Conservation (phyloP, 2,113 vertebrate species). For the Chaenocephalus aceratus region DNA sequence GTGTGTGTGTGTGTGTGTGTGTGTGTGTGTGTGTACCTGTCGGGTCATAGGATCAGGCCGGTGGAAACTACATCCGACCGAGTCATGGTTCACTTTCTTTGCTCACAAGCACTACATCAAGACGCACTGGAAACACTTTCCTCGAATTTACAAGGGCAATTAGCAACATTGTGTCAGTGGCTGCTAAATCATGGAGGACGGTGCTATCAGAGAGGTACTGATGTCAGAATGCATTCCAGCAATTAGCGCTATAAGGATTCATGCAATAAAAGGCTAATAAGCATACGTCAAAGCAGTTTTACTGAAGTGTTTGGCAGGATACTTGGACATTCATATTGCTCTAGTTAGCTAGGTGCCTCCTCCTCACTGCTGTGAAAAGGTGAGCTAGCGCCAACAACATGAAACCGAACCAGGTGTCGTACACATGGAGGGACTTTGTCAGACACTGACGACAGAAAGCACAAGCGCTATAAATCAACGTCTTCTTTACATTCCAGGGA, state of each 20-base stretch:
- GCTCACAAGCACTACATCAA: constrained; percentile 43
- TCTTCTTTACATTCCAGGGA: background rate
- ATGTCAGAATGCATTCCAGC: background rate
- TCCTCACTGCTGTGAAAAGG: background rate
- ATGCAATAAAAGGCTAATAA: background rate
- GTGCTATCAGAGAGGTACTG: background rate
- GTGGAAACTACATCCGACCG: constrained; percentile 69
- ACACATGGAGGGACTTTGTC: constrained; percentile 2
- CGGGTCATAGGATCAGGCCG: constrained; percentile 64
- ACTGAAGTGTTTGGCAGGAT: background rate
- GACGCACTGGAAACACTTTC: constrained; percentile 59
- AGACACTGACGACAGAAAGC: too few relatives aligned
- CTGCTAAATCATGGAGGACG: constrained; percentile 36
- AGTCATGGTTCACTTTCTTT: constrained; percentile 73
- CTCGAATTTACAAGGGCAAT: constrained; percentile 43
- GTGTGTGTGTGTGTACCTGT: constrained; percentile 18
- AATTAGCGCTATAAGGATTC: background rate
- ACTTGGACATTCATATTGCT: background rate
- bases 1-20: constrained; percentile 8
- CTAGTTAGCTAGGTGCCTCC: background rate
- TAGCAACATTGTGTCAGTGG: constrained; percentile 23
- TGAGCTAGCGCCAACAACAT: background rate
- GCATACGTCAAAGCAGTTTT: background rate
- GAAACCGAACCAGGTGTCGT: background rate
- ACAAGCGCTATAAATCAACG: background rate